These are phyloP conservation scores for Melanotaenia pygmaea DNA, from an alignment of 2,797 vertebrate species.

Conservation along the genomic window DNA sequence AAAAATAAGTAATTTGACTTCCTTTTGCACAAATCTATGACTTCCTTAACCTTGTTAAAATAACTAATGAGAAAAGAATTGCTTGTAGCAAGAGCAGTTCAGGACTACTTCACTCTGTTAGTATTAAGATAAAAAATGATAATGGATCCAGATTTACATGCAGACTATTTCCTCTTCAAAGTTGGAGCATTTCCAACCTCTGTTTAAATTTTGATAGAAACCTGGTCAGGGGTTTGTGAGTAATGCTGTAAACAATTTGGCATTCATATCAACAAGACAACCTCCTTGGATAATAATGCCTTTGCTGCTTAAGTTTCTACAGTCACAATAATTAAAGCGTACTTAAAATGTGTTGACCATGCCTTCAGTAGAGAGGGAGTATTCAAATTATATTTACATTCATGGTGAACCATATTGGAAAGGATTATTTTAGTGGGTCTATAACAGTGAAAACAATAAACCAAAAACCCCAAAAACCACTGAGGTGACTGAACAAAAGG, in stretches of 20 bases:
- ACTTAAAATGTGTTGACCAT: background rate
- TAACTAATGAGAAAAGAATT: background rate
- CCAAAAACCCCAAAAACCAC: background rate
- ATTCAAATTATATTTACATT: background rate
- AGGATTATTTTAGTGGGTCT: background rate
- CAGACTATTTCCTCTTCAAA: background rate
- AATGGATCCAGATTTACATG: background rate
- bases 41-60: too few relatives aligned
- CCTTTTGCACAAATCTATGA: too few relatives aligned
- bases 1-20: background rate
- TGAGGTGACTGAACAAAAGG: constrained; percentile 2
- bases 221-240: background rate
- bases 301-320: background rate
- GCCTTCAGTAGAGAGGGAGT: too few relatives aligned
- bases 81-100: too few relatives aligned
- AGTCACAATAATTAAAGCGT: background rate
- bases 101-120: background rate
- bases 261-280: background rate
- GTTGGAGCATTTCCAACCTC: too few relatives aligned
- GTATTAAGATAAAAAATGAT: background rate
- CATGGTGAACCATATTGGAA: background rate
- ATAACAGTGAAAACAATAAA: background rate
- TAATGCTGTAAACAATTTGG: background rate
- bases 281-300: background rate
- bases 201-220: too few relatives aligned